These are phyloP conservation scores for human DNA, from an alignment of 2,113 vertebrate species.

Conservation along the genomic window GRCh38 chr17:79652001-79652500, in stretches of 20 bases:
- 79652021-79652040: not conserved
- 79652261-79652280: not conserved
- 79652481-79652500: too few species aligned
- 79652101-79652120: not conserved
- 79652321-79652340: not conserved
- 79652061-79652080: not conserved
- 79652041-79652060: not conserved
- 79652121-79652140: not conserved
- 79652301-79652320: not conserved
- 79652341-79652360: not conserved
- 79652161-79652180: not conserved
- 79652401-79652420: too few species aligned
- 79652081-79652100: not conserved
- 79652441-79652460: too few species aligned
- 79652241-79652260: not conserved
- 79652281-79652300: not conserved
- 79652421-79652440: too few species aligned
- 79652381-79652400: too few species aligned
- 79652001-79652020: not conserved
- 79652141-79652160: not conserved
- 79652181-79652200: not conserved
- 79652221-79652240: not conserved
- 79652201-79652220: not conserved
- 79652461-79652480: too few species aligned
- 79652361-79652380: too few species aligned